phyloP scores from a whole-genome alignment of 2,113 vertebrate genomes.

The Amia ocellicauda region DNA sequence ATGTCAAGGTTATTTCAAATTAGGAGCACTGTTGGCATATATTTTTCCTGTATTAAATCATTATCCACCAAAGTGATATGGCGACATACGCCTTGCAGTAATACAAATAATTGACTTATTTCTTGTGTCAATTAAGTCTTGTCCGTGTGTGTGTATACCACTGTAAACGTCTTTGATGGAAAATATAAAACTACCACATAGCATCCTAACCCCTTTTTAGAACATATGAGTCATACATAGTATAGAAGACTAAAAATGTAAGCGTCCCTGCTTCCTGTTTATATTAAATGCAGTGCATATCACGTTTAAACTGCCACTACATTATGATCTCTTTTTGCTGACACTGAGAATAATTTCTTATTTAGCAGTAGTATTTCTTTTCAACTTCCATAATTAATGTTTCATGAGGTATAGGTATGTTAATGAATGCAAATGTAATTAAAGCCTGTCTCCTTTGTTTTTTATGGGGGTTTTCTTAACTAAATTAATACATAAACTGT shows the following conservation, averaged over 20 bases:
- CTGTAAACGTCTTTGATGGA: no score
- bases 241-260: no score
- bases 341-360: conserved; percentile 50
- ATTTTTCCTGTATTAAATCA: conserved; percentile 28
- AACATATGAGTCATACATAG: no score
- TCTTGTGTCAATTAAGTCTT: conserved; percentile 46
- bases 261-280: no score
- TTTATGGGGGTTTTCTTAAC: conserved; percentile 38
- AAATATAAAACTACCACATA: no score
- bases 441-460: conserved; percentile 50
- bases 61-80: conserved; percentile 10
- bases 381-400: conserved; percentile 56
- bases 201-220: no score
- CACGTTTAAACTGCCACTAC: no score
- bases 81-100: conserved; percentile 42
- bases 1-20: conserved; percentile 49
- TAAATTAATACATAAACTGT: conserved; percentile 27
- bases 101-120: conserved; percentile 46
- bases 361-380: conserved; percentile 54
- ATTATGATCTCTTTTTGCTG: not conserved
- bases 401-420: conserved; percentile 53
- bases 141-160: conserved; percentile 23
- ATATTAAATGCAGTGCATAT: no score
- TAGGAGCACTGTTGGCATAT: conserved; percentile 38
- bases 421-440: conserved; percentile 32